Percentiles rank a stretch among this genome's conserved stretches.
Conservation (phyloP, 2,888 invertebrate genomes). For the Agonopterix alstromeriana region DNA sequence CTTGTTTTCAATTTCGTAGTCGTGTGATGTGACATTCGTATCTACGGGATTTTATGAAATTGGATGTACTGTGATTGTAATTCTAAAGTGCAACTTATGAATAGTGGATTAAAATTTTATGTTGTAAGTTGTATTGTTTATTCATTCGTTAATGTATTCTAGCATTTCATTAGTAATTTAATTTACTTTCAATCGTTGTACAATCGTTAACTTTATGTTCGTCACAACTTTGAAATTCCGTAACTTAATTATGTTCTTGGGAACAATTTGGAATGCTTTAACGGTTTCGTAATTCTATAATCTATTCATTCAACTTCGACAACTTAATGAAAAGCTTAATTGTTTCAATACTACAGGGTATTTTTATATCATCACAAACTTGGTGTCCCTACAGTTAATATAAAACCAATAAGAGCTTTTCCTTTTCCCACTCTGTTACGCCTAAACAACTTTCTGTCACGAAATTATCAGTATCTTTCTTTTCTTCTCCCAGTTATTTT, state of each 20-base stretch:
- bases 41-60: conserved; percentile 14
- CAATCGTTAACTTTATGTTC: conserved; percentile 1
- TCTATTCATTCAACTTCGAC: neutral
- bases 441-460: conserved; percentile 49
- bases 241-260: neutral
- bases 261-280: neutral
- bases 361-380: conserved; percentile 9
- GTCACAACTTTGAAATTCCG: conserved; percentile 1
- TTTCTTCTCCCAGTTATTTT: conserved; percentile 28
- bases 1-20: conserved; percentile 46
- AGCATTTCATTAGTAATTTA: neutral
- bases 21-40: conserved; percentile 46
- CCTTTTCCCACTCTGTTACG: conserved; percentile 31
- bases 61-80: conserved; percentile 34
- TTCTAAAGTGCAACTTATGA: conserved; percentile 31
- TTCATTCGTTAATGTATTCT: neutral
- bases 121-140: conserved; percentile 22
- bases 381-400: conserved; percentile 15
- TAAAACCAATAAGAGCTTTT: conserved; percentile 54
- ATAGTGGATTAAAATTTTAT: conserved; percentile 43
- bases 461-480: conserved; percentile 32
- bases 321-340: too few relatives aligned
- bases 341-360: neutral
- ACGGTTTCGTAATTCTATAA: neutral
- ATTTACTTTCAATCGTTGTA: neutral